Base-by-base conservation (phyloP, 2,113 vertebrate species). In the Spea multiplicata region DNA sequence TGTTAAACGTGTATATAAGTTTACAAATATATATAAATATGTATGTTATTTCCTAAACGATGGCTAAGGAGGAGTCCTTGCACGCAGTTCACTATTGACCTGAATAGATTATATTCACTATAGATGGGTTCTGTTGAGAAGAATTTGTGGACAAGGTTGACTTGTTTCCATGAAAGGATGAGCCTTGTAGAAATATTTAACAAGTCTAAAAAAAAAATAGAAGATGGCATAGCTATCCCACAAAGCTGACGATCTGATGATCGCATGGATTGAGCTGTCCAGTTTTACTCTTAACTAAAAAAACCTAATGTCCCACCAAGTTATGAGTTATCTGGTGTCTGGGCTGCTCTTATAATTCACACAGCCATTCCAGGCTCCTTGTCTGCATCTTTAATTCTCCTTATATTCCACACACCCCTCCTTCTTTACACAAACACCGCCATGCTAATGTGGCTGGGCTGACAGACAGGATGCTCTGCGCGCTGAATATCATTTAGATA, bases 401-500 rank as follows among this genome's bases (percentile, higher is more conserved):
- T 91, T 84, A 91, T 89, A 92, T 93, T 91, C 91, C 92, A 87
- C 88, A 90, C 89, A 87, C 88, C 91, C 89, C 88, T 91, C 91
- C 91, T 94, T 95, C 95, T 96, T 97, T 96, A 96, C 96, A 96
- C 96, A 98, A 98, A 98, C 94, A 96, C 95, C 89, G 93, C 95
- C 94, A 96, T 98, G 96, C 93, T 96, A 96, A 97, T 98, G 93
- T 44, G 93, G 88, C 93, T 93, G 92, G 95, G 94, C 95, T 94
- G 95, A 95, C 93, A 93, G 95, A 94, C 91, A 91, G 92, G 93
- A 94, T 94, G 93, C 90, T 96, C 95, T 93, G 91, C 87, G 90
- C 92, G 93, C 92, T 96, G 96, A 97, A 98, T 97, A 97, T 96
- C 91, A 96, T 98, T 98, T 96, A 96, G 95, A 98, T 98, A 97